Evolutionary conservation across 2,888 invertebrate species (phyloP).

Genomic region (Epistrophella euchroma): DNA sequence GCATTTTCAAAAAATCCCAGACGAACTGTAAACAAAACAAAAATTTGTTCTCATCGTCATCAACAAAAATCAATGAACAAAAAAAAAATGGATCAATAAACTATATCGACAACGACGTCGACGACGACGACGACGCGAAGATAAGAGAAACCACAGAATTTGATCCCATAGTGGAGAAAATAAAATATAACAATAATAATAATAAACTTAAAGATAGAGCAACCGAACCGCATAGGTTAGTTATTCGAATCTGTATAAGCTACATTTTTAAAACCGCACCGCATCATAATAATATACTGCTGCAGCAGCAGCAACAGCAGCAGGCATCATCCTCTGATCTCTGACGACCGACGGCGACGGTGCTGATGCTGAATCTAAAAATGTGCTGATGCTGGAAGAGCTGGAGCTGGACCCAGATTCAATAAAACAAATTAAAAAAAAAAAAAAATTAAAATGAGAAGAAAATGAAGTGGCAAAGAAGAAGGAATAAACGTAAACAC

Average conservation of each 20-base stretch:
- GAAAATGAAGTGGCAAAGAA: slow-evolving; percentile 73
- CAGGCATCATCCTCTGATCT: slow-evolving; percentile 53
- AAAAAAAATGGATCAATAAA: slow-evolving; percentile 68
- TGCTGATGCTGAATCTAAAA: not conserved
- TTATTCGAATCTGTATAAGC: slow-evolving; percentile 20
- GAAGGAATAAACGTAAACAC: slow-evolving; percentile 75
- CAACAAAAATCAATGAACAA: slow-evolving; percentile 34
- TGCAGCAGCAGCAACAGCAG: slow-evolving; percentile 34
- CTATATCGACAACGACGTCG: slow-evolving; percentile 30
- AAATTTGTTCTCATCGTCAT: slow-evolving; percentile 42
- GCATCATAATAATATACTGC: slow-evolving; percentile 26
- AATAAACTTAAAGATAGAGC: slow-evolving; percentile 63
- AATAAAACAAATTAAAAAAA: slow-evolving; percentile 52
- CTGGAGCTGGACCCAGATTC: slow-evolving; percentile 68
- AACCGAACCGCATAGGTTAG: slow-evolving; percentile 40
- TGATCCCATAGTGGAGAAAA: slow-evolving; percentile 63
- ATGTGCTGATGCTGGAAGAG: slow-evolving; percentile 38
- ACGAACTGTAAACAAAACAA: slow-evolving; percentile 51
- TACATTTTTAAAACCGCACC: slow-evolving; percentile 42
- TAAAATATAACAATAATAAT: slow-evolving; percentile 63
- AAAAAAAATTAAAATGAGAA: slow-evolving; percentile 45
- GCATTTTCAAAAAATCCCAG: slow-evolving; percentile 32
- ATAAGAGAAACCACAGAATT: slow-evolving; percentile 51
- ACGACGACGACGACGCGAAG: slow-evolving; percentile 8
- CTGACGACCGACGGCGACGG: no score